phyloP scores from a whole-genome alignment of 2,888 invertebrate genomes.

The Chrysotoxum bicinctum region DNA sequence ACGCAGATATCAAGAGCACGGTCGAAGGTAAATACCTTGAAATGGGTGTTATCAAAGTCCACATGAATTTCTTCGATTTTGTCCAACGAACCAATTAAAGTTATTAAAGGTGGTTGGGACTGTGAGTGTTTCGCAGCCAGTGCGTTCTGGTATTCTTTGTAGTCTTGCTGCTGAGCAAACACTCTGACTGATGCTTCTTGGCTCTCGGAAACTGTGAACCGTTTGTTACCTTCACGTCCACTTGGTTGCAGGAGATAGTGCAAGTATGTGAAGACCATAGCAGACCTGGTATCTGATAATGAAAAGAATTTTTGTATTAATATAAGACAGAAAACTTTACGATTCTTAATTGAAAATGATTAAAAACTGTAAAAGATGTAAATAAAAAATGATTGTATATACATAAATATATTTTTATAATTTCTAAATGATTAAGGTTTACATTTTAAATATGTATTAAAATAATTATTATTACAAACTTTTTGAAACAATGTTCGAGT shows the following conservation, averaged over 20 bases:
- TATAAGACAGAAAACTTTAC: too few species aligned
- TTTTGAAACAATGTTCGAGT: neutral
- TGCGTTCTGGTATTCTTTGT: neutral
- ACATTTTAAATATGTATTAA: too few species aligned
- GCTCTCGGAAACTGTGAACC: neutral
- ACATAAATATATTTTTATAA: too few species aligned
- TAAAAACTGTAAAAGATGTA: neutral
- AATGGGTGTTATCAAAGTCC: neutral
- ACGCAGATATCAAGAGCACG: neutral
- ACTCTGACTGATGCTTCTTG: neutral
- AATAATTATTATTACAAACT: neutral
- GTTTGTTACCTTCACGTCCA: neutral
- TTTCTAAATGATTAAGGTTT: too few species aligned
- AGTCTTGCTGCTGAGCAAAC: neutral
- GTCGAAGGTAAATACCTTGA: neutral
- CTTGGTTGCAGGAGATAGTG: too few species aligned
- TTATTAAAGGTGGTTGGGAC: neutral
- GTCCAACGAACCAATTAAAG: neutral
- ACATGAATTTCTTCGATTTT: slow-evolving; percentile 3
- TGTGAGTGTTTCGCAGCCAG: neutral
- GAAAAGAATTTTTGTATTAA: too few species aligned
- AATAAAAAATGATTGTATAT: neutral
- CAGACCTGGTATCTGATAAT: too few species aligned
- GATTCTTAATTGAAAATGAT: neutral
- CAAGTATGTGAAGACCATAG: too few species aligned